A percentile compares a stretch with the other conserved stretches of the same genome.
phyloP scores from a whole-genome alignment of 2,113 vertebrate species.

The Urocolius indicus region DNA sequence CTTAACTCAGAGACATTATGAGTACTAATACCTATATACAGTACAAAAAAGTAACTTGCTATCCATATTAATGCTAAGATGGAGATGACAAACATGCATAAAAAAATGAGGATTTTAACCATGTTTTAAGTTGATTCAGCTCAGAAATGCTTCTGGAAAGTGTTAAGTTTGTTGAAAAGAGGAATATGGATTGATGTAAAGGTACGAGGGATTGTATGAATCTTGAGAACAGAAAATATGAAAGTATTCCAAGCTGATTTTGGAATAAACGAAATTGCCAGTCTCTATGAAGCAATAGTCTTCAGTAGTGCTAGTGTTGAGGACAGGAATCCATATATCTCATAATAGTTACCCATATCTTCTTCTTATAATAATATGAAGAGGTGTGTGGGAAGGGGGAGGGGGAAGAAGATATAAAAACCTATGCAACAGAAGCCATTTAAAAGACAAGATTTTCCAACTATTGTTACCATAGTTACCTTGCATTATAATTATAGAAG shows the following conservation, averaged over 20 bases:
- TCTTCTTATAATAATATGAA: constrained; percentile 40
- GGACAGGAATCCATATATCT: not conserved
- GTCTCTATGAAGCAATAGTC: not conserved
- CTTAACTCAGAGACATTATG: not conserved
- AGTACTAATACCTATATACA: not conserved
- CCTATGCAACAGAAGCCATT: constrained; percentile 54
- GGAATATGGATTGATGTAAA: not conserved
- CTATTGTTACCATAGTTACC: constrained; percentile 67
- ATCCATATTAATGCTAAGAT: not conserved
- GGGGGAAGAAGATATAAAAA: constrained; percentile 59
- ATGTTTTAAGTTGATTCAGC: not conserved
- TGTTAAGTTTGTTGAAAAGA: not conserved
- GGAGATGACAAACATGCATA: not conserved
- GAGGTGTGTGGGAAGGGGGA: constrained; percentile 48
- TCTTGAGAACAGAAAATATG: not conserved
- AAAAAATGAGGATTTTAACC: not conserved
- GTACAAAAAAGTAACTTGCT: not conserved
- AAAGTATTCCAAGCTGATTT: not conserved
- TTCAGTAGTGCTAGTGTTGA: not conserved
- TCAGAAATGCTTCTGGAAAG: not conserved
- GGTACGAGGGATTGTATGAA: not conserved
- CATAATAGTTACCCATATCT: not conserved
- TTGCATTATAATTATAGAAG: constrained; percentile 62
- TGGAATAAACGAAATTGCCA: not conserved
- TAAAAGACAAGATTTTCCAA: constrained; percentile 61